Evolutionary conservation across 2,888 invertebrate genomes (phyloP).

Genomic region (Synanthedon formicaeformis): DNA sequence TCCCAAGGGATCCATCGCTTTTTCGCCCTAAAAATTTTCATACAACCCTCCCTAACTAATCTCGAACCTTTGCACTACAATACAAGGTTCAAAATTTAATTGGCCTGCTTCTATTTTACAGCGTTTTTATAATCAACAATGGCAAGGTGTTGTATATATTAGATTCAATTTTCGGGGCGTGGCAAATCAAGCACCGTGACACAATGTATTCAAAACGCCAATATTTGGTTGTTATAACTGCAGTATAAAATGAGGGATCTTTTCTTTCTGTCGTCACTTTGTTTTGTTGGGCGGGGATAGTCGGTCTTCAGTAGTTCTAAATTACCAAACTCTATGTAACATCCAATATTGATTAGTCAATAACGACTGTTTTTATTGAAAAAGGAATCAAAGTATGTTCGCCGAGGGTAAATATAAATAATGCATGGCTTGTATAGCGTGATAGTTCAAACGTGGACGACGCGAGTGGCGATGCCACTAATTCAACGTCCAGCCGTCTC

Average conservation of each 20-base stretch:
- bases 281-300: constrained; percentile 33
- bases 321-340: constrained; percentile 11
- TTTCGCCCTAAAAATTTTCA: constrained; percentile 56
- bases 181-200: constrained; percentile 68
- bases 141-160: constrained; percentile 52
- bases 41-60: constrained; percentile 11
- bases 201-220: constrained; percentile 66
- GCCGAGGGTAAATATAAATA: constrained; percentile 69
- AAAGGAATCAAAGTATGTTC: constrained; percentile 68
- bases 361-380: constrained; percentile 51
- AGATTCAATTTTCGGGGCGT: constrained; percentile 69
- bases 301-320: constrained; percentile 18
- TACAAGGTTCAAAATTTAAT: constrained; percentile 21
- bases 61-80: constrained; percentile 18
- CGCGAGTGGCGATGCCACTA: constrained; percentile 19
- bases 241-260: constrained; percentile 59
- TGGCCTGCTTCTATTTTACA: constrained; percentile 16
- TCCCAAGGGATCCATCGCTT: constrained; percentile 68
- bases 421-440: constrained; percentile 72
- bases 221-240: constrained; percentile 58
- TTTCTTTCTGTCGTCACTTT: constrained; percentile 46
- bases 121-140: constrained; percentile 35
- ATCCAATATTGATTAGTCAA: constrained; percentile 50
- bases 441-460: constrained; percentile 64
- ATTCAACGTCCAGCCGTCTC: constrained; percentile 24